Evolutionary conservation across 2,797 vertebrate species (phyloP).

Genomic region (Onychomys torridus): DNA sequence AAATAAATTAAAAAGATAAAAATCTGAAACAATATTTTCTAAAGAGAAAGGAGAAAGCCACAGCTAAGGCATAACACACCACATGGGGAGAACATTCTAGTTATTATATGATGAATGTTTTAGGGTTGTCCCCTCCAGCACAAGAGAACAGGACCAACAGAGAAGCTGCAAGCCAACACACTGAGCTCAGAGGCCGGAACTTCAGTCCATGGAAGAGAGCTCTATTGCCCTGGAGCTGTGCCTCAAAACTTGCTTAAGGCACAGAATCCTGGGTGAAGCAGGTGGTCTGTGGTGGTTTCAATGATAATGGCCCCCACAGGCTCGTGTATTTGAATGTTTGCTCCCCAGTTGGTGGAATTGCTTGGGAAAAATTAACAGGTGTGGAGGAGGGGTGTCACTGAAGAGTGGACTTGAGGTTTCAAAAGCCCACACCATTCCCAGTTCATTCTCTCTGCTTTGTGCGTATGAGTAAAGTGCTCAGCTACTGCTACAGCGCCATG

Average conservation of each 20-base stretch:
- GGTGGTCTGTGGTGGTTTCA: neutral
- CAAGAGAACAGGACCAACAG: neutral
- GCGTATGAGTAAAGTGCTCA: neutral
- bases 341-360: neutral
- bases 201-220: neutral
- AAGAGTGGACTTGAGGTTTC: neutral
- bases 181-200: neutral
- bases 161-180: neutral
- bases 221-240: neutral
- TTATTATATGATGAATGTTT: neutral
- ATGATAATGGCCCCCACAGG: neutral
- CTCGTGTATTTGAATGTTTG: neutral
- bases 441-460: neutral
- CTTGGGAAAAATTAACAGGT: neutral
- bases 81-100: neutral
- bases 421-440: neutral
- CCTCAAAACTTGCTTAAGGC: neutral
- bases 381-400: neutral
- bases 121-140: neutral
- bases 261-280: slow-evolving; percentile 64
- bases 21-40: neutral
- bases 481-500: neutral
- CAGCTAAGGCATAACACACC: neutral
- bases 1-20: too few relatives aligned
- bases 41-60: slow-evolving; percentile 33